Evolutionary conservation across 2,797 vertebrate genomes (phyloP), one percentile per base, ranked within the genome.

Genomic region (Xenentodon cancila): DNA sequence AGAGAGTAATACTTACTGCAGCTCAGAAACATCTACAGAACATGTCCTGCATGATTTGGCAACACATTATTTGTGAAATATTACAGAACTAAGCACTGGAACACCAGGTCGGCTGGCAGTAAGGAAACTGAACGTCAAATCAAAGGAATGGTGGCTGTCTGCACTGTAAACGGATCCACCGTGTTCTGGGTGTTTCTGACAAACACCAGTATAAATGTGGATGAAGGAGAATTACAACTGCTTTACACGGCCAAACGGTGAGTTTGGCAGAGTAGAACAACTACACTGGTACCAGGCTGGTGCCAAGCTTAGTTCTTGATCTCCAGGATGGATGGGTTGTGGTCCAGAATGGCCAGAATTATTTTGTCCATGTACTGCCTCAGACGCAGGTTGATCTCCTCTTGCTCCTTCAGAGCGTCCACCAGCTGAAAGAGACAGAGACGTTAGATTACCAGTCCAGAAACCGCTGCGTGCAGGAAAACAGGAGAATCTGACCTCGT

Each of bases 321-420:
- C 91, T 99, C 97, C 77, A 99, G 89, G 81, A 99, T 99, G 77
- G 97, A 99, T 0, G 97, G 97, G 78, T 98, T 97, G 71, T 98
- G 96, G 85, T 99, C 97, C 40, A 99, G 92, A 77, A 99, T 99
- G 83, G 95, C 94, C 70, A 99, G 80, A 82, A 99, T 99, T 17
- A 99, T 97, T 93, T 98, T 98, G 92, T 99, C 97, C 97, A 99
- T 99, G 87, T 99, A 99, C 80, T 99, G 95, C 71, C 97, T 91
- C 69, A 99, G 91, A 42, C 97, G 94, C 77, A 93, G 92, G 84
- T 98, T 99, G 80, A 98, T 99, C 87, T 99, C 97, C 79, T 99
- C 97, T 80, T 98, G 97, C 64, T 97, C 95, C 90, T 97, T 97
- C 53, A 99, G 88, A 68, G 97, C 97, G 37, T 98, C 97, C 78